These are phyloP conservation scores for Alentia gelatinosa DNA, from an alignment of 2,888 invertebrate species.

Conservation along the genomic window DNA sequence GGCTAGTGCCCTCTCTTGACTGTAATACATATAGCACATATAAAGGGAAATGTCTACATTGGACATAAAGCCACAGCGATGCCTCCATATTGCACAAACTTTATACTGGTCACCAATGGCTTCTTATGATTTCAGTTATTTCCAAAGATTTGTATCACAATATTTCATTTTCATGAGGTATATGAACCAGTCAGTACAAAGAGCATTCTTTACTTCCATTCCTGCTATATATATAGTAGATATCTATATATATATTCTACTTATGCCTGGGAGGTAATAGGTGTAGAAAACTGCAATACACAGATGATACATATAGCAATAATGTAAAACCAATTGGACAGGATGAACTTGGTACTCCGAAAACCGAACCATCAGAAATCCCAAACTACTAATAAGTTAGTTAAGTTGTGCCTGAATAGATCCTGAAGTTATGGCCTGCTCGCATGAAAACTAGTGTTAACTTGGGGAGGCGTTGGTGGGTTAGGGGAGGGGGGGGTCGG, in stretches of 20 bases:
- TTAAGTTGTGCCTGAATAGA: not conserved
- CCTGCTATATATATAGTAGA: not conserved
- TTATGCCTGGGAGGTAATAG: constrained; percentile 8
- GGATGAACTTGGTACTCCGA: not conserved
- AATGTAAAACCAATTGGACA: not conserved
- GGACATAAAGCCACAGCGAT: not conserved
- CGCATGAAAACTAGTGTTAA: not conserved
- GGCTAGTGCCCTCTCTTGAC: not conserved
- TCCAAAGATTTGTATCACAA: constrained; percentile 23
- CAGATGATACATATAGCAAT: constrained; percentile 6
- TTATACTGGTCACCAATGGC: not conserved
- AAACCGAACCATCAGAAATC: not conserved
- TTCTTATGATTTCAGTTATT: not conserved
- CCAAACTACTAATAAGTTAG: not conserved
- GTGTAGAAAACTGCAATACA: not conserved
- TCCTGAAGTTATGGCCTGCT: not conserved
- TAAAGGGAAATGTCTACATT: not conserved
- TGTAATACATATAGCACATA: not conserved
- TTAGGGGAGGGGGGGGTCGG: not conserved
- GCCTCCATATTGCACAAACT: not conserved
- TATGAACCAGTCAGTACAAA: constrained; percentile 40
- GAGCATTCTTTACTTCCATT: not conserved
- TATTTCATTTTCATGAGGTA: constrained; percentile 29
- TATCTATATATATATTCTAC: not conserved
- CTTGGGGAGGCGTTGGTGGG: not conserved